Evolutionary conservation across 1,140 invertebrate species (phyloP).

Genomic region (Diachasmimorpha longicaudata): DNA sequence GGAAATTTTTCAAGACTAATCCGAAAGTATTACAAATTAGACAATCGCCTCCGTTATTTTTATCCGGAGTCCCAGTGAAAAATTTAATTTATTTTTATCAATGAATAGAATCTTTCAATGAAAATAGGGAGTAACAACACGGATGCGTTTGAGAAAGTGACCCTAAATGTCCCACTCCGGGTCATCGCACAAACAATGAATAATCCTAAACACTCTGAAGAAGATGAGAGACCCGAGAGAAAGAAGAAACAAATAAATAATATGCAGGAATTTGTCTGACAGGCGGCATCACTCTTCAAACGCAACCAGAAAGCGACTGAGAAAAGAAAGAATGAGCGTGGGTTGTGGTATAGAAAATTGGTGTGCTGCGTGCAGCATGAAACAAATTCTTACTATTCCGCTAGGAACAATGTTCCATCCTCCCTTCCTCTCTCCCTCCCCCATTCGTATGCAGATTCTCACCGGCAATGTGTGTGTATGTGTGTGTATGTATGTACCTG

Average conservation of each 20-base stretch:
- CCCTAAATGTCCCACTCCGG: background rate
- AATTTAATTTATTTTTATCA: no score
- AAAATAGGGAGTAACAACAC: no score
- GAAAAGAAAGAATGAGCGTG: background rate
- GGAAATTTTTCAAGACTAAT: no score
- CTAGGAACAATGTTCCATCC: slow-evolving; percentile 33
- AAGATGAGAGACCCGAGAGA: background rate
- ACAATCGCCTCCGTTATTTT: no score
- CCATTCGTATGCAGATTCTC: slow-evolving; percentile 33
- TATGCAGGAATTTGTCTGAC: background rate
- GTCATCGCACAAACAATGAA: background rate
- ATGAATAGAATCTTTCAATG: no score
- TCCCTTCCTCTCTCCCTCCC: no score
- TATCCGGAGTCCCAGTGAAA: no score
- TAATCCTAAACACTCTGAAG: background rate
- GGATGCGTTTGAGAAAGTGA: background rate
- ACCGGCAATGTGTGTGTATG: background rate
- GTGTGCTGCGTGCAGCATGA: slow-evolving; percentile 19
- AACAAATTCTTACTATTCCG: slow-evolving; percentile 32
- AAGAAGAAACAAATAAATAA: background rate
- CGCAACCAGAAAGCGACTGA: background rate
- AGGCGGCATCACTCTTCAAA: slow-evolving; percentile 5
- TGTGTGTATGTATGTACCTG: background rate
- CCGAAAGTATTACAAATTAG: no score
- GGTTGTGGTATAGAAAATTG: slow-evolving; percentile 18